Percentiles rank a stretch among this genome's conserved stretches.
These are phyloP conservation scores for Drosophila athabasca DNA, from an alignment of 1,140 invertebrate genomes.

Conservation along the genomic window DNA sequence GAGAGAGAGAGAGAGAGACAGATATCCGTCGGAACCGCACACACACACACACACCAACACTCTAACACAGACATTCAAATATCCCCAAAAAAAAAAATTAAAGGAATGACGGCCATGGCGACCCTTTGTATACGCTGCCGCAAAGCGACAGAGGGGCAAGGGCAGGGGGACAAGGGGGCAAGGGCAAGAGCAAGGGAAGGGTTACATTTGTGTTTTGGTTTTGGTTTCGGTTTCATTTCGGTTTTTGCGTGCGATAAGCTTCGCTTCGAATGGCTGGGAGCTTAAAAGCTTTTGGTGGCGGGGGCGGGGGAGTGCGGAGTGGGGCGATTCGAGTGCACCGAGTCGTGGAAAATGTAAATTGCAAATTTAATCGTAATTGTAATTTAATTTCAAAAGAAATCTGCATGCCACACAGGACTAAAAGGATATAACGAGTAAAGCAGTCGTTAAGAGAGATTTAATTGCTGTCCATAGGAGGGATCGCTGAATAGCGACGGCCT, in stretches of 20 bases:
- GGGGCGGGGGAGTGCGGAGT: not conserved
- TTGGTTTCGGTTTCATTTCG: constrained; percentile 16
- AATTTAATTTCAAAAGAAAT: constrained; percentile 35
- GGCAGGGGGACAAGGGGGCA: not conserved
- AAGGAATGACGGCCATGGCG: constrained; percentile 29
- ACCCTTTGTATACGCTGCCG: constrained; percentile 48
- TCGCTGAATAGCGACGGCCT: too few relatives aligned
- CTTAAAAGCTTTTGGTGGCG: constrained; percentile 23
- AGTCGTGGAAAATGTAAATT: constrained; percentile 28
- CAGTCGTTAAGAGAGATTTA: too few relatives aligned
- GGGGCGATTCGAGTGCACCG: constrained; percentile 14
- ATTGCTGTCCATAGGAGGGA: too few relatives aligned
- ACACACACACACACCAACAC: not conserved
- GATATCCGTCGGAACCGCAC: constrained; percentile 11
- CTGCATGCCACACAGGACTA: constrained; percentile 3
- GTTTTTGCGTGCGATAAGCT: constrained; percentile 40
- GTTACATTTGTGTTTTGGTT: constrained; percentile 17
- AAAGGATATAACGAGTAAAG: too few relatives aligned
- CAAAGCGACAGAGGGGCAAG: not conserved
- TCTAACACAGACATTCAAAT: constrained; percentile 3
- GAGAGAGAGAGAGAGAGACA: constrained; percentile 19
- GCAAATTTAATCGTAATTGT: constrained; percentile 1
- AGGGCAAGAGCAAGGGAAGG: not conserved
- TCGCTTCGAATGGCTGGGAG: constrained; percentile 19
- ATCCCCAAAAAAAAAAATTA: constrained; percentile 19